Base-by-base conservation (phyloP, 2,113 vertebrate genomes). In the Salvelinus namaycush region DNA sequence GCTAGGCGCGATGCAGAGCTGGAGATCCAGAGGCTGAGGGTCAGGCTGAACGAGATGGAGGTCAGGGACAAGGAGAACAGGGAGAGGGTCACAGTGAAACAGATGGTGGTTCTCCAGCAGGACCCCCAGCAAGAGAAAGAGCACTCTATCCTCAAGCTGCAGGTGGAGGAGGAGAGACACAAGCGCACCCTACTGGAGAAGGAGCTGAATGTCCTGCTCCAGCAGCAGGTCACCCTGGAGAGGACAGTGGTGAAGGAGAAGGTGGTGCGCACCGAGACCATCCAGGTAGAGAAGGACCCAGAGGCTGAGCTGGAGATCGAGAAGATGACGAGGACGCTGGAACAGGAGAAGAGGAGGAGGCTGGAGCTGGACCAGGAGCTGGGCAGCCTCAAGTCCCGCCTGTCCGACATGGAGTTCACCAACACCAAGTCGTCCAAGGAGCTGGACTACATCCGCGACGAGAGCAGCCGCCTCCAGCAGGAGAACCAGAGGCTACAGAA, bases 121-220 rank as follows among this genome's bases (percentile, higher is more conserved):
- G 98, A 99, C 84, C 98, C 98, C 12, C 95, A 97, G 83, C 97
- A 99, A 87, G 95, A 97, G 86, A 96, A 97, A 73, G 98, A 99
- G 77, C 95, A 98, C 44, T 93, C 95, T 8, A 94, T 98, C 60
- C 93, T 99, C 59, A 93, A 79, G 75, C 89, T 96, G 22, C 96
- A 99, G 87, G 89, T 99, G 13, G 96, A 99, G 7, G 97, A 99
- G 71, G 98, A 98, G 80, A 93, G 83, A 74, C 95, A 96, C 88
- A 95, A 94, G 75, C 93, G 95, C 18, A 93, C 93, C 72, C 88
- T 96, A 27, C 86, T 98, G n/a, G 96, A 99, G 85, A 95, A 94
- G 0, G 95, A 99, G 74, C 86, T 96, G 2, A 94, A 98, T 44
- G 87, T 86, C 13, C 87, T 98, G 44, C 85, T 92, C 29, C 93